Evolutionary conservation across 2,797 vertebrate species (phyloP).

Genomic region (Crypturellus tataupa): DNA sequence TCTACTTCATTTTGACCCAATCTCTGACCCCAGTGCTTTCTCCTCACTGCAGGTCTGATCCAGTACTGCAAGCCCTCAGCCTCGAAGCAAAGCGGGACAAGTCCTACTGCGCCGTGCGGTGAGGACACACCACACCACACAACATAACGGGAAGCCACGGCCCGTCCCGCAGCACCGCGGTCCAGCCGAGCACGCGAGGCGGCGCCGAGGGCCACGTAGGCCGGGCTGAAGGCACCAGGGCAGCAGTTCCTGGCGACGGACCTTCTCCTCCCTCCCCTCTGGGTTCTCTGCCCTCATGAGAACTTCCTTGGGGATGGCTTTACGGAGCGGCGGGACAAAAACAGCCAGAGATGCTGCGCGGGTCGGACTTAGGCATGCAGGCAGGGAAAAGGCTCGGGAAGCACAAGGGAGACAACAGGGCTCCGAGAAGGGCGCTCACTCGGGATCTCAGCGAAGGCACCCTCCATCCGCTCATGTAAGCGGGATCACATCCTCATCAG

Average conservation of each 20-base stretch:
- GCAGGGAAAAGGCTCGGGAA: constrained; percentile 22
- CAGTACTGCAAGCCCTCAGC: background rate
- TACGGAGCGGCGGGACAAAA: background rate
- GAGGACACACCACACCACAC: too few species aligned
- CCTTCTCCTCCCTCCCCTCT: background rate
- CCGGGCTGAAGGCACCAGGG: background rate
- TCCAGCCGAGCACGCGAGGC: background rate
- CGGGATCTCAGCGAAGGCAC: background rate
- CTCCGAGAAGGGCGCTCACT: background rate
- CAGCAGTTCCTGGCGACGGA: background rate
- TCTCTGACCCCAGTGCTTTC: background rate
- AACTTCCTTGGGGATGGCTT: constrained; percentile 9
- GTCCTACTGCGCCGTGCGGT: background rate
- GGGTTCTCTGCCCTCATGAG: constrained; percentile 9
- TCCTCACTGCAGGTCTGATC: background rate
- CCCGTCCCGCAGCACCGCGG: too few species aligned
- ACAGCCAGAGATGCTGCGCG: constrained; percentile 41
- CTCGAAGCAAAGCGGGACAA: background rate
- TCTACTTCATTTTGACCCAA: background rate
- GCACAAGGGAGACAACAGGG: constrained; percentile 20
- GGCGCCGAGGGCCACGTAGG: background rate
- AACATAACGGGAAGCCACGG: too few species aligned
- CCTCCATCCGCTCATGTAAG: background rate
- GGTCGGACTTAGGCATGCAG: background rate
- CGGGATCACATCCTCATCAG: background rate